Percentiles rank a stretch among this genome's conserved stretches.
phyloP scores from a whole-genome alignment of 2,113 vertebrate genomes.

The Aplodontia rufa region DNA sequence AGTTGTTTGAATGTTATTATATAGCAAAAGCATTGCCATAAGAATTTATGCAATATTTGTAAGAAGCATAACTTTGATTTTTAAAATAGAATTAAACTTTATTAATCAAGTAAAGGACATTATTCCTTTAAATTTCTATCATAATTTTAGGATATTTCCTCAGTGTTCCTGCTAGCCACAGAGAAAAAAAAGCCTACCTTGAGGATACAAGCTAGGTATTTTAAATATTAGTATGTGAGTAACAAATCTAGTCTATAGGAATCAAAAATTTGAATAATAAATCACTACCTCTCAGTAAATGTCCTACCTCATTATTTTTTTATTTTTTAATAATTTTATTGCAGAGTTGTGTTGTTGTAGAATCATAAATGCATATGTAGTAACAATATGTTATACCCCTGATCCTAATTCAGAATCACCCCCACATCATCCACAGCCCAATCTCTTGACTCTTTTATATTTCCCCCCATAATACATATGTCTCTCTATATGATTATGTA shows the following conservation, averaged over 20 bases:
- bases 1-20: not conserved
- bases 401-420: no score
- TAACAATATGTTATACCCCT: no score
- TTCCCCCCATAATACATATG: no score
- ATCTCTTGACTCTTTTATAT: no score
- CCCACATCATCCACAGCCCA: no score
- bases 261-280: not conserved
- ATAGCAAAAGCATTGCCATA: not conserved
- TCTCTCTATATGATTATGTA: no score
- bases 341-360: no score
- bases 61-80: not conserved
- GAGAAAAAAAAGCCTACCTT: not conserved
- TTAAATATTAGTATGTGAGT: not conserved
- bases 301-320: not conserved
- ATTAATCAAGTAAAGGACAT: not conserved
- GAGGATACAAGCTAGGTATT: not conserved
- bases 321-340: no score
- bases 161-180: not conserved
- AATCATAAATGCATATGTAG: no score
- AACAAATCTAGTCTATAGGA: not conserved
- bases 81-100: conserved; percentile 31
- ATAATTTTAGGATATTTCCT: not conserved
- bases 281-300: not conserved
- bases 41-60: not conserved
- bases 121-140: not conserved